Evolutionary conservation across 1,140 invertebrate species (phyloP), one percentile per base, ranked within the genome.

Genomic region (Drosophila nannoptera): DNA sequence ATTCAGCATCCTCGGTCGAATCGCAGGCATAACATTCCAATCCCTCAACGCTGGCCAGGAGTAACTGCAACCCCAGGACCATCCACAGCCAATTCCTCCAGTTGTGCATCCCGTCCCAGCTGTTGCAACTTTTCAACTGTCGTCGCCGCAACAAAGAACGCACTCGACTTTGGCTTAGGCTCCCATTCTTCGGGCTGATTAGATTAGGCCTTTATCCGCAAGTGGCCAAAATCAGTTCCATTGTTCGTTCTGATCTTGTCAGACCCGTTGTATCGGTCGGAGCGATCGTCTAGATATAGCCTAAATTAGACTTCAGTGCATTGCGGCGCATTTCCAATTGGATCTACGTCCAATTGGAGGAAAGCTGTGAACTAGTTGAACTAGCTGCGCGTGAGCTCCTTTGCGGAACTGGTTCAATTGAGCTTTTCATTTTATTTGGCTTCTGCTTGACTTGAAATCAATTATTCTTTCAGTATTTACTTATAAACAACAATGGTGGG

Each of bases 1-100:
- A 88, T 29, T 88, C 78, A 0, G 54, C 11, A 53, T 88, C 70
- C 55, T 87, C 76, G 7, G 77, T 66, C 9, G 87, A 88, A 48
- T 88, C 82, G 50, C 87, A 88, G 29, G 72, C 56, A 59, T 88
- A 88, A 50, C 87, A 88, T 45, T 88, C 87, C n/a, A 88, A 32
- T 0, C 62, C 22, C 22, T 22, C 31, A 16, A 45, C 8, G 29
- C 29, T 31, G 0, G 29, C 32, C 5, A 11, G 22, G 2, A 60
- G 9, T 5, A 61, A 40, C 33, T 52, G 29, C 29, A 69, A 11
- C 4, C 65, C 11, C 4, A 32, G 7, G 5, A 60, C 4, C 0
- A 14, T 31, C 1, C 72, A 35, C 5, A 64, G 11, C 29, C 48
- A 16, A 8, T 42, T 11, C 9, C 32, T 36, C 9, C 31, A 38